These are phyloP conservation scores for Haplotaxodon microlepis DNA, from an alignment of 2,113 vertebrate genomes.

Conservation along the genomic window DNA sequence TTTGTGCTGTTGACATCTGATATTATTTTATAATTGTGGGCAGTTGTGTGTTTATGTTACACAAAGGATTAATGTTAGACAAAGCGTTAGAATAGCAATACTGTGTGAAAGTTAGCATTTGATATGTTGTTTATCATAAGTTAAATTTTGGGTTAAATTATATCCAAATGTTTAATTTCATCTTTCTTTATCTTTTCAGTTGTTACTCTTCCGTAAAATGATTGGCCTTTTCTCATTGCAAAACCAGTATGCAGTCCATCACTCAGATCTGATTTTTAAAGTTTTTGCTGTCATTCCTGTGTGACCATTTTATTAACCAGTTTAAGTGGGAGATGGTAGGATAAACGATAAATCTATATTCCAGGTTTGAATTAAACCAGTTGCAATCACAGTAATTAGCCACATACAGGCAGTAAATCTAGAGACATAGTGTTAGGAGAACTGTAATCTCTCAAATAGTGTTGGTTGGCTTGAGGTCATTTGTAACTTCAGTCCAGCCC, in stretches of 20 bases:
- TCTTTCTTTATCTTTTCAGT: not conserved
- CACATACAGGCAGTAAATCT: not conserved
- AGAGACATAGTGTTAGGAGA: not conserved
- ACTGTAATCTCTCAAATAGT: not conserved
- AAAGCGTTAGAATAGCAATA: not conserved
- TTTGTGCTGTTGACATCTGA: not conserved
- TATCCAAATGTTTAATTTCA: not conserved
- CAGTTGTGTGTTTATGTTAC: not conserved
- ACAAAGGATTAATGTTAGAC: rapidly evolving
- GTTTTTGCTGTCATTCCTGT: not conserved
- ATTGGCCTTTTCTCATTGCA: not conserved
- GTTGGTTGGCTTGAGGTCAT: not conserved
- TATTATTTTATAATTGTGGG: not conserved
- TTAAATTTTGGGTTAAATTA: not conserved
- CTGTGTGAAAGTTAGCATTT: not conserved
- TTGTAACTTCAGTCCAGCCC: not conserved
- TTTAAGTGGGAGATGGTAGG: not conserved
- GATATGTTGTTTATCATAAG: not conserved
- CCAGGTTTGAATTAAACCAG: not conserved
- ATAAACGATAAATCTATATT: not conserved
- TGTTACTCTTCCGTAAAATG: not conserved
- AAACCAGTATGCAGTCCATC: not conserved
- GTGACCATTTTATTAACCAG: not conserved
- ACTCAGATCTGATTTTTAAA: rapidly evolving
- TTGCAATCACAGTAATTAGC: not conserved